Conservation (phyloP, 64 coral and sea anemone genomes). For the Porites lutea region DNA sequence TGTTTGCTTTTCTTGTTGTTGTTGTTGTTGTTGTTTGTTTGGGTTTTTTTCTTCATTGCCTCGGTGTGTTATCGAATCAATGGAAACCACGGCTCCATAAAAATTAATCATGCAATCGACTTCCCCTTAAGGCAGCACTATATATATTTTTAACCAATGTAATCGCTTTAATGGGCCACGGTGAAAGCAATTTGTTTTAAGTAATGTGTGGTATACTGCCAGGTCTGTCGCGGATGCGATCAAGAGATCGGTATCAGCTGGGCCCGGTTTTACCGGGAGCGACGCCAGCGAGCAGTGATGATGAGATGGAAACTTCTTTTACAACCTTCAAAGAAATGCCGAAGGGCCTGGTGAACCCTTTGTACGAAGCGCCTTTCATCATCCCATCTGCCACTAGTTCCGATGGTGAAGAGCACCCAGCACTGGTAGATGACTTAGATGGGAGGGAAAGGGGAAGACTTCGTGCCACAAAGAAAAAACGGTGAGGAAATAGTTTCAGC, state of each 20-base stretch:
- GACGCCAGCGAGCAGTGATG: constrained; percentile 3
- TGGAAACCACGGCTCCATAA: too few species aligned
- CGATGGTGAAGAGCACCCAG: neutral
- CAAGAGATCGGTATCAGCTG: neutral
- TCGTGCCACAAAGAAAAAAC: neutral
- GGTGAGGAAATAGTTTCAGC: neutral
- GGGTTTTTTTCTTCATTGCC: too few species aligned
- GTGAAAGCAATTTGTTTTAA: too few species aligned
- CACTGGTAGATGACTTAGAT: neutral
- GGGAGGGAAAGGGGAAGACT: neutral
- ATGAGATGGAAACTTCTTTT: constrained; percentile 14
- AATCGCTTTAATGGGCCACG: too few species aligned
- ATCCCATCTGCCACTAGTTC: neutral
- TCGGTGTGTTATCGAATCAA: too few species aligned
- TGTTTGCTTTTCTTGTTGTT: too few species aligned
- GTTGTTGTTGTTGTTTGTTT: too few species aligned
- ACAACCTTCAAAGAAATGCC: neutral
- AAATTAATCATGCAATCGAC: too few species aligned
- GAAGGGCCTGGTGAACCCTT: neutral
- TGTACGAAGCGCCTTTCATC: neutral
- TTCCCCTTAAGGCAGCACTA: too few species aligned
- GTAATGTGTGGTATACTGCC: neutral
- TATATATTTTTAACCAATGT: too few species aligned
- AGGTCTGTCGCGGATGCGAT: neutral
- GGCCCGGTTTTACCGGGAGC: too few species aligned